Evolutionary conservation across 1,140 invertebrate species (phyloP).

Genomic region (Panagrolaimus sp.): DNA sequence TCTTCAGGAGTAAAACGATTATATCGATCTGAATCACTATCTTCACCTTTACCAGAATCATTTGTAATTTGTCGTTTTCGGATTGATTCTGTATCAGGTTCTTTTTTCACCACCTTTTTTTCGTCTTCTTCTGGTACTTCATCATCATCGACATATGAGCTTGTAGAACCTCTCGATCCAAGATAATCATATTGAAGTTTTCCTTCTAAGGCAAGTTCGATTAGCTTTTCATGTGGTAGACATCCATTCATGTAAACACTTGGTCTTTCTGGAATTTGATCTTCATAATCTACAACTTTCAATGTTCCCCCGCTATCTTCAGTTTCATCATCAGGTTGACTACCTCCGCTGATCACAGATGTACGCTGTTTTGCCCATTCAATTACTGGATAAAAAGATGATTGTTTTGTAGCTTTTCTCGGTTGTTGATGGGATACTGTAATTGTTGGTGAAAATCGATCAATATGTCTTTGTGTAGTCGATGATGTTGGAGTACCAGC

Average conservation of each 20-base stretch:
- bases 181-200: not conserved
- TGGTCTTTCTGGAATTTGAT: not conserved
- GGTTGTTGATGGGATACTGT: not conserved
- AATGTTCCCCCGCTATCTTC: slow-evolving; percentile 6
- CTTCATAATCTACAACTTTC: not conserved
- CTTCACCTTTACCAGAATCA: too few species aligned
- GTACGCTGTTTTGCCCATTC: not conserved
- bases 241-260: too few species aligned
- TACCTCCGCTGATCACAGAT: not conserved
- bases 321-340: not conserved
- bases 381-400: not conserved
- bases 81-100: too few species aligned
- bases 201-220: not conserved
- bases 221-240: not conserved
- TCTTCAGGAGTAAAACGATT: too few species aligned
- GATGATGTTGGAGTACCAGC: not conserved
- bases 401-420: not conserved
- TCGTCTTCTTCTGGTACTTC: not conserved
- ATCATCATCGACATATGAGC: not conserved
- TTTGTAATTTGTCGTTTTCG: too few species aligned
- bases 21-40: too few species aligned
- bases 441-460: not conserved
- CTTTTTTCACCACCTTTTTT: not conserved
- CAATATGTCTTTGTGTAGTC: not conserved
- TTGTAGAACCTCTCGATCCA: not conserved